Evolutionary conservation across 2,113 vertebrate species (phyloP).

Genomic region (Leptodactylus fuscus): DNA sequence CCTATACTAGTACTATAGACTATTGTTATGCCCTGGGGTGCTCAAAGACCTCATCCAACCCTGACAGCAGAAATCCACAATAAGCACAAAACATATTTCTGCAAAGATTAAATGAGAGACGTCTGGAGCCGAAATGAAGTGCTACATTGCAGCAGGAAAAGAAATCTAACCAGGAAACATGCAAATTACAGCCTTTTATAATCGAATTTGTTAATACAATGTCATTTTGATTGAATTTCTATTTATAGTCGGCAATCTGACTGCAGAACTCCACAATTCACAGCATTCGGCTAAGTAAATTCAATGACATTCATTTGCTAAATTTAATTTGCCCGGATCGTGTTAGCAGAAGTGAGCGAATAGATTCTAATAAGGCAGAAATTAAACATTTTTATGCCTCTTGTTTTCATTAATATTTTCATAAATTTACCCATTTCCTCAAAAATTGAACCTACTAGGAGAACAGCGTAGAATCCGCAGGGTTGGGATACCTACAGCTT

Average conservation of each 20-base stretch:
- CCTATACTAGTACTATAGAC: too few relatives aligned
- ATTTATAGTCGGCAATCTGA: slow-evolving; percentile 3
- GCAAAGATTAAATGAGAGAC: not conserved
- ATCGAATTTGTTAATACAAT: slow-evolving; percentile 35
- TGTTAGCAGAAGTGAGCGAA: not conserved
- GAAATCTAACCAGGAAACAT: not conserved
- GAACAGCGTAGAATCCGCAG: too few relatives aligned
- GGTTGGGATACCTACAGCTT: too few relatives aligned
- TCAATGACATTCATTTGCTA: slow-evolving; percentile 20
- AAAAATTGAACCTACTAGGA: too few relatives aligned
- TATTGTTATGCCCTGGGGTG: not conserved
- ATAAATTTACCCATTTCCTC: not conserved
- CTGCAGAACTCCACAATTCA: not conserved
- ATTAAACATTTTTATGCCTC: not conserved
- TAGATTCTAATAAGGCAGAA: not conserved
- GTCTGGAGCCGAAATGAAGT: not conserved
- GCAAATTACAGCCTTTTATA: slow-evolving; percentile 1
- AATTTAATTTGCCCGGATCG: slow-evolving; percentile 22
- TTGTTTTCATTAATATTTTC: not conserved
- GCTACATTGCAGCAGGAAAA: not conserved
- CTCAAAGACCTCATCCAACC: not conserved
- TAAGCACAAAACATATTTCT: not conserved
- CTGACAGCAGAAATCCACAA: not conserved
- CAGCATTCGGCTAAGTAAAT: not conserved
- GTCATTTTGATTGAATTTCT: slow-evolving; percentile 39